A percentile compares a stretch with the other conserved stretches of the same genome.
Evolutionary conservation across 2,888 invertebrate species (phyloP).

Genomic region (Hypolimnas misippus): DNA sequence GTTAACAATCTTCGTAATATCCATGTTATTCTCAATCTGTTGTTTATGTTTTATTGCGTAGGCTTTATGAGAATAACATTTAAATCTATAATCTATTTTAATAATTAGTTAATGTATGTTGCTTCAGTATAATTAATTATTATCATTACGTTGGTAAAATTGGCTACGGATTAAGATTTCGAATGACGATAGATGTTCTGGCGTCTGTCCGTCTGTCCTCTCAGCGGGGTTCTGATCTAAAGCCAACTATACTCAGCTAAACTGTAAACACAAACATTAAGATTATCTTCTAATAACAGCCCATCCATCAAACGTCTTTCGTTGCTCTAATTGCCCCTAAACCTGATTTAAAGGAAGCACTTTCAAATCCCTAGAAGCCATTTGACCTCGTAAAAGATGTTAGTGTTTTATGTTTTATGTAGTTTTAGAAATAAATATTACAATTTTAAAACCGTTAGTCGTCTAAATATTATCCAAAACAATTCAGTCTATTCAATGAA

Average conservation of each 20-base stretch:
- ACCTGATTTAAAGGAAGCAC: conserved; percentile 27
- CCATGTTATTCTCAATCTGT: conserved; percentile 2
- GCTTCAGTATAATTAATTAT: background rate
- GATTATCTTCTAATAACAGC: conserved; percentile 32
- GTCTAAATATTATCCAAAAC: background rate
- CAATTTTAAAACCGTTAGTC: background rate
- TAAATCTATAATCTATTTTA: background rate
- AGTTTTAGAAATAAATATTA: conserved; percentile 1
- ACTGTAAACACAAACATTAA: conserved; percentile 43
- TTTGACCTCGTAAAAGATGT: conserved; percentile 26
- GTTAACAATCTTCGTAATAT: background rate
- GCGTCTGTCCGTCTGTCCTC: conserved; percentile 44
- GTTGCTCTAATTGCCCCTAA: conserved; percentile 21
- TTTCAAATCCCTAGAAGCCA: conserved; percentile 25
- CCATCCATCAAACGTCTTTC: conserved; percentile 28
- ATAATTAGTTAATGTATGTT: background rate
- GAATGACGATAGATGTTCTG: conserved; percentile 30
- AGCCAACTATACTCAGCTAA: conserved; percentile 39
- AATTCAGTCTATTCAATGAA: background rate
- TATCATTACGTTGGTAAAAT: conserved; percentile 2
- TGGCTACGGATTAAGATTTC: conserved; percentile 5
- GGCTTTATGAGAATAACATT: background rate
- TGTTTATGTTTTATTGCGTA: background rate
- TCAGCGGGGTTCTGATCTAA: conserved; percentile 39
- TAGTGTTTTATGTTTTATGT: background rate